Evolutionary conservation across 2,888 invertebrate genomes (phyloP).

Genomic region (Eupithecia exiguata): DNA sequence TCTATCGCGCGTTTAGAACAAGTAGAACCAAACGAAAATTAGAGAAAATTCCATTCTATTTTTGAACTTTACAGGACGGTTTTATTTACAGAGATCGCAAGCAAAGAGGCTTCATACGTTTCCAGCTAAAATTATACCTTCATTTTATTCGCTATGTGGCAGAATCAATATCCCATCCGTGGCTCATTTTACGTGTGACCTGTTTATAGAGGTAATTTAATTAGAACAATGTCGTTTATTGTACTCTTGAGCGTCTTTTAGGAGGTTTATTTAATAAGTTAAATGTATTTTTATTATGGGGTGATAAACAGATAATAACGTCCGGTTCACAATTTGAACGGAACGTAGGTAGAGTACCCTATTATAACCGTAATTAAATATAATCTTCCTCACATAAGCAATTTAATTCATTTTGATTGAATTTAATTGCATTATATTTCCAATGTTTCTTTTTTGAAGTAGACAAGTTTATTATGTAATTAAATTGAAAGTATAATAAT

Average conservation of each 20-base stretch:
- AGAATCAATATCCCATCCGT: slow-evolving; percentile 27
- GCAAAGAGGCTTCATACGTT: slow-evolving; percentile 11
- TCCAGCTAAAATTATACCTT: slow-evolving; percentile 34
- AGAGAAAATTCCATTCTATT: not conserved
- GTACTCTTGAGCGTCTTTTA: slow-evolving; percentile 15
- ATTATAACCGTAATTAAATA: not conserved
- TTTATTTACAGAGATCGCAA: not conserved
- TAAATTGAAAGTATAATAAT: too few species aligned
- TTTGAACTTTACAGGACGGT: not conserved
- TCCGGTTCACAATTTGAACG: not conserved
- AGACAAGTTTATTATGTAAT: too few species aligned
- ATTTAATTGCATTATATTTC: not conserved
- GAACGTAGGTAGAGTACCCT: not conserved
- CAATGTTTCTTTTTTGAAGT: too few species aligned
- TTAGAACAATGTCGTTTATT: slow-evolving; percentile 20
- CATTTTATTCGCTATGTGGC: not conserved
- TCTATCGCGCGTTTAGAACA: not conserved
- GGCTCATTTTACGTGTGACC: slow-evolving; percentile 37
- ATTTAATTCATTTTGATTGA: not conserved
- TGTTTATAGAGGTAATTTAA: slow-evolving; percentile 16
- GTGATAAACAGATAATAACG: not conserved
- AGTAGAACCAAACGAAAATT: not conserved
- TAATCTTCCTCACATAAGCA: not conserved
- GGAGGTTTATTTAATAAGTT: slow-evolving; percentile 24
- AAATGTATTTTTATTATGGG: slow-evolving; percentile 16